These are phyloP conservation scores for Chaetura pelagica DNA, from an alignment of 2,113 vertebrate genomes.

Conservation along the genomic window DNA sequence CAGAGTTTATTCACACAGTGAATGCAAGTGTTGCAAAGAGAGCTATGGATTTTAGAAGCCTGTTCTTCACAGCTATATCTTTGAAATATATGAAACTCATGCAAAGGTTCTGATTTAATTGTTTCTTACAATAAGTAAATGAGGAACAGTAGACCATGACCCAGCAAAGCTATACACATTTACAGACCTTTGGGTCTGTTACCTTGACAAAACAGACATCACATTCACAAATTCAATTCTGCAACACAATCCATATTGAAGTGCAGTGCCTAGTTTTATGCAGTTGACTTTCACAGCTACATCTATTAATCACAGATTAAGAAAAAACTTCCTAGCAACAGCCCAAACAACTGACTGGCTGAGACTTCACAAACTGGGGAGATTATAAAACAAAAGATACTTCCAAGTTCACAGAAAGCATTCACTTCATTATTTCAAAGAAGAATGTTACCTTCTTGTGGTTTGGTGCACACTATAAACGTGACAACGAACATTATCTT, in stretches of 20 bases:
- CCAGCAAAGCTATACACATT: background rate
- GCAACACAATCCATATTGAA: background rate
- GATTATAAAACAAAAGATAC: background rate
- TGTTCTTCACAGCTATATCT: background rate
- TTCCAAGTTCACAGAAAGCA: background rate
- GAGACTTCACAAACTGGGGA: background rate
- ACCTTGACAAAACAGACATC: background rate
- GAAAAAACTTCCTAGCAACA: constrained; percentile 38
- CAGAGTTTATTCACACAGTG: background rate
- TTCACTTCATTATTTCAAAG: background rate
- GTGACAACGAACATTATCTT: background rate
- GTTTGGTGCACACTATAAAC: background rate
- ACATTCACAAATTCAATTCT: background rate
- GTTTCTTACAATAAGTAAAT: background rate
- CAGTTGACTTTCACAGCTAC: background rate
- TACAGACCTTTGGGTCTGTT: background rate
- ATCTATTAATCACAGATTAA: constrained; percentile 16
- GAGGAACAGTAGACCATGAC: background rate
- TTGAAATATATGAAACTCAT: background rate
- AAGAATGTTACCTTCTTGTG: background rate
- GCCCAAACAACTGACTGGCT: constrained; percentile 52
- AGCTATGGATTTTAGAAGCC: background rate
- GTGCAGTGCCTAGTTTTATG: background rate
- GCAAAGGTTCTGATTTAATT: background rate
- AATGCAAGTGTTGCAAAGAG: background rate